Base-by-base conservation (phyloP, 35 echinoderm and acorn worm genomes). In the Antedon bifida region DNA sequence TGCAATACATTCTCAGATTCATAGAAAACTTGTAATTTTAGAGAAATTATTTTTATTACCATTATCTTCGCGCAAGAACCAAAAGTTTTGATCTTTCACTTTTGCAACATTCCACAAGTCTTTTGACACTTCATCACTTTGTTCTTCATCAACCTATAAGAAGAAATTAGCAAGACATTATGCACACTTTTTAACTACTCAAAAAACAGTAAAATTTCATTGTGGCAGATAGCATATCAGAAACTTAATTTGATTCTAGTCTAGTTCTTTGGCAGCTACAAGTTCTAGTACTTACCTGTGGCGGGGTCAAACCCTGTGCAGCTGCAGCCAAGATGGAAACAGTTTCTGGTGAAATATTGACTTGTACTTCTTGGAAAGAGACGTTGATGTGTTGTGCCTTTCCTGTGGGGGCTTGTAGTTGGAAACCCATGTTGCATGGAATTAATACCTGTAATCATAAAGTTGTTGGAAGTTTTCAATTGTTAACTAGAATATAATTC, bases 51-150 rank as follows among this genome's bases (percentile, higher is more conserved):
- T 4, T 7, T 7, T 42, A 14, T 64, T 64, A 64, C 51, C 51
- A 64, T 81, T 84, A 88, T 92, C 93, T 44, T 96, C 84, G 34
- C 83, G 80, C 34, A 97, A 38, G 83, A 97, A 97, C 94, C 94
- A 97, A 75, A 92, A 92, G 74, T 90, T 89, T 51, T 83, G 84
- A 0, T 90, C 77, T 74, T 73, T 79, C 21, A 97, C 34, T 64
- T 84, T 76, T 46, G 92, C 85, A 31, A 86, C 82, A 33, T 76
- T 81, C 90, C 94, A 92, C 0, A 92, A 36, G 82, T 92, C 85
- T 13, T 88, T 78, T 33, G 88, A 79, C 34, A 89, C 84, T 2
- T 75, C 79, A 33, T 73, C 90, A 34, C 85, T 83, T 39, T 84
- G 85, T 56, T 90, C 78, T 32, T 92, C 84, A 46, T 91, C 89